These are phyloP conservation scores for Drosophila multiciliata DNA, from an alignment of 2,888 invertebrate genomes.

Conservation along the genomic window DNA sequence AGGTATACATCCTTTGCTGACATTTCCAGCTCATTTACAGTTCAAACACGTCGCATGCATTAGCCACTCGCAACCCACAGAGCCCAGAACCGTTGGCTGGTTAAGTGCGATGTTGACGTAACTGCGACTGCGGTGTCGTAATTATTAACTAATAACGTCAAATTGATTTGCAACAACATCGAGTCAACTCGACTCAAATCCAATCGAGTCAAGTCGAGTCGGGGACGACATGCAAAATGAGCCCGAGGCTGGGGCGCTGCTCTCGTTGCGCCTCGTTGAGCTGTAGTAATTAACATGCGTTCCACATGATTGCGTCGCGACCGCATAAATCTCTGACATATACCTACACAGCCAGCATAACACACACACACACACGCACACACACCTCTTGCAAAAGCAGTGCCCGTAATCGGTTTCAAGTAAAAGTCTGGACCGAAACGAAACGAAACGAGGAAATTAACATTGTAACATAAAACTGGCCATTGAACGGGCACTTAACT, in stretches of 20 bases:
- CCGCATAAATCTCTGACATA: conserved; percentile 69
- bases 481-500: conserved; percentile 81
- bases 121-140: conserved; percentile 67
- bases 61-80: conserved; percentile 59
- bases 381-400: conserved; percentile 18
- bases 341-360: conserved; percentile 14
- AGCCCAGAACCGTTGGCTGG: conserved; percentile 43
- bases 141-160: conserved; percentile 81
- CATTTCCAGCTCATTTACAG: conserved; percentile 79
- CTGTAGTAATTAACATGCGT: conserved; percentile 78
- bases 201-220: background rate
- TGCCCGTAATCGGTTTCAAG: conserved; percentile 72
- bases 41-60: conserved; percentile 79
- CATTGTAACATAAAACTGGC: conserved; percentile 80
- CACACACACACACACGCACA: conserved; percentile 5
- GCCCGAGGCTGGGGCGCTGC: conserved; percentile 7
- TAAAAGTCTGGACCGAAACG: conserved; percentile 61
- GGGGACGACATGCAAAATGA: background rate
- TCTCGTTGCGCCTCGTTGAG: conserved; percentile 45
- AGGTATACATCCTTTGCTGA: conserved; percentile 53
- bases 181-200: background rate
- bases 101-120: conserved; percentile 68
- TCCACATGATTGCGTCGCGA: conserved; percentile 76
- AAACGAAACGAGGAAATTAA: conserved; percentile 71
- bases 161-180: conserved; percentile 79